phyloP scores from a whole-genome alignment of 2,888 invertebrate genomes.

The Euphydryas editha region DNA sequence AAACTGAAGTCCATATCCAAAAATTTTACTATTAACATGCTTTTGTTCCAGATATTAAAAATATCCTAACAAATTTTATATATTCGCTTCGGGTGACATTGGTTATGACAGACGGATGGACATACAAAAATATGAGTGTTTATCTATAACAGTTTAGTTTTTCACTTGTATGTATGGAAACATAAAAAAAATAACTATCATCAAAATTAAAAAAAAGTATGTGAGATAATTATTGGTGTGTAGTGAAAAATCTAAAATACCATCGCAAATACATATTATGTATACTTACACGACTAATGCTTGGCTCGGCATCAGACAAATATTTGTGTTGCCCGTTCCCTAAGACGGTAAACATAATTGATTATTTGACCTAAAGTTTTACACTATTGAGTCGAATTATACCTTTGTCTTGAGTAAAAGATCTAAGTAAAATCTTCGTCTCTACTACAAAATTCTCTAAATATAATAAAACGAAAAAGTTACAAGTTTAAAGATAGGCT shows the following conservation, averaged over 20 bases:
- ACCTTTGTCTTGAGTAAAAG: background rate
- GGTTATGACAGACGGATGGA: no score
- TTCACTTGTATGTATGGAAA: background rate
- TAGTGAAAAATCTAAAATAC: background rate
- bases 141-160: no score
- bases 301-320: constrained; percentile 45
- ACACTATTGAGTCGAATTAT: constrained; percentile 1
- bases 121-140: background rate
- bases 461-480: no score
- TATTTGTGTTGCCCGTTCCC: constrained; percentile 52
- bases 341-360: constrained; percentile 55
- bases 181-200: background rate
- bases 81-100: no score
- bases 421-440: background rate
- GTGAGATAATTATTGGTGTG: background rate
- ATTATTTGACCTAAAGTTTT: constrained; percentile 43
- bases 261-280: constrained; percentile 11
- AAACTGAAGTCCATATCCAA: no score
- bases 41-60: no score
- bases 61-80: no score
- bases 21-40: no score
- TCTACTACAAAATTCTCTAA: no score
- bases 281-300: constrained; percentile 12
- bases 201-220: background rate
- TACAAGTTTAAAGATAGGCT: no score